Evolutionary conservation across 2,113 vertebrate genomes (phyloP), one percentile per base, ranked within the genome.

Genomic region (Brachyhypopomus gauderio): DNA sequence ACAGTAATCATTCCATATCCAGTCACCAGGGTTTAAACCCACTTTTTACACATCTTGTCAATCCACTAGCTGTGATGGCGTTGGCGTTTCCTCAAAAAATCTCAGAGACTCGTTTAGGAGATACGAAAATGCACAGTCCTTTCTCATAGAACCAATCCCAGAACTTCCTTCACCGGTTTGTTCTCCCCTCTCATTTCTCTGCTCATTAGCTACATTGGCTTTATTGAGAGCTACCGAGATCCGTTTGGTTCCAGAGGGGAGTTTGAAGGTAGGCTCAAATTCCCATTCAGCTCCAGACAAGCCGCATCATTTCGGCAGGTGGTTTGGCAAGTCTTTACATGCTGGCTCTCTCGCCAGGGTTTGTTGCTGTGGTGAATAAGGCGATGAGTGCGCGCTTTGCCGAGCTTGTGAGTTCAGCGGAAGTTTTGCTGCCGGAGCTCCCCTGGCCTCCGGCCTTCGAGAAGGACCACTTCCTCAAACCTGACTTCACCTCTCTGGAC

Each of bases 181-280:
- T 58, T 9, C 9, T 75, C 8, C 3, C 3, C 36, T 73, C 1
- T 22, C n/a, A 3, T 75, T 25, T 64, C 25, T 75, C 45, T 23
- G 36, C 60, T 70, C 81, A 34, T 41, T 88, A 97, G 96, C 88
- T 96, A 97, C 84, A 97, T 97, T 59, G 96, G 96, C 7, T 97
- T 97, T 85, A 97, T 97, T 20, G 96, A 97, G 89, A 97, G 96
- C 90, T 97, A 97, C 92, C 93, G 96, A 76, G 96, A 97, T 83
- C 96, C 96, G 0, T 97, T 95, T 77, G 96, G 96, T 78, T 97
- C 96, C 88, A 93, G 96, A 70, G 96, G 96, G 83, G 96, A 97
- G 87, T 97, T 97, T 93, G 96, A 97, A 96, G 96, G 96, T 95
- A 87, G 77, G 71, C 25, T 78, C 60, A 23, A 58, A 59, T 72